Conservation (phyloP, 2,888 invertebrate genomes). For the Drosophila borealis region DNA sequence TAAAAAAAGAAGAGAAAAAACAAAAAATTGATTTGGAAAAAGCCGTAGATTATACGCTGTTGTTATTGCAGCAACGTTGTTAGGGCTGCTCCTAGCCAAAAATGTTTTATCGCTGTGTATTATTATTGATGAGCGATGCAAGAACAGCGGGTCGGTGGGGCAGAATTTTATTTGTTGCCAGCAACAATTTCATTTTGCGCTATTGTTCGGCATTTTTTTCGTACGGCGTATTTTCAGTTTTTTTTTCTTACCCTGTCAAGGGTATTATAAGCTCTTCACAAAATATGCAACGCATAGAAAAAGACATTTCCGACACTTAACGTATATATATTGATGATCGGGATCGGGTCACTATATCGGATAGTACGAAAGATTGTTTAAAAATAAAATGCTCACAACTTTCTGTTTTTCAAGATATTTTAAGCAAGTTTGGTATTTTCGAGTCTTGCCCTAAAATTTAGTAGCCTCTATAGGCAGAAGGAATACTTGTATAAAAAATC, state of each 20-base stretch:
- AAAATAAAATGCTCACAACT: no score
- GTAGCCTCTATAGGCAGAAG: no score
- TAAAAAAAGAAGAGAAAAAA: conserved; percentile 30
- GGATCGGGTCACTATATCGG: no score
- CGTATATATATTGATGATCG: no score
- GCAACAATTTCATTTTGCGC: conserved; percentile 32
- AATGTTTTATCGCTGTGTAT: conserved; percentile 62
- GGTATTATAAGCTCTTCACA: no score
- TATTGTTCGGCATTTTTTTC: conserved; percentile 33
- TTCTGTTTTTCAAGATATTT: no score
- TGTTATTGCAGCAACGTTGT: conserved; percentile 49
- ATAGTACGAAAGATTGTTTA: no score
- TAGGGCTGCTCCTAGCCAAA: conserved; percentile 37
- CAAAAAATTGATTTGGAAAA: conserved; percentile 21
- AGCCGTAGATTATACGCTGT: conserved; percentile 33
- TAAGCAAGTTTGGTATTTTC: no score
- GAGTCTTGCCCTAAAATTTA: no score
- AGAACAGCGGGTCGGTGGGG: background rate
- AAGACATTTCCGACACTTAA: no score
- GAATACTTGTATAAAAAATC: no score
- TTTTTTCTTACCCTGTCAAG: background rate
- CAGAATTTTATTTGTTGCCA: conserved; percentile 38
- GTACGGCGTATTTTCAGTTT: conserved; percentile 9
- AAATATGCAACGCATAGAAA: no score
- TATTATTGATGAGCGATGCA: conserved; percentile 65